Percentiles rank a stretch among this genome's conserved stretches.
phyloP scores from a whole-genome alignment of 2,888 invertebrate species.

The Mesochorus sp. region DNA sequence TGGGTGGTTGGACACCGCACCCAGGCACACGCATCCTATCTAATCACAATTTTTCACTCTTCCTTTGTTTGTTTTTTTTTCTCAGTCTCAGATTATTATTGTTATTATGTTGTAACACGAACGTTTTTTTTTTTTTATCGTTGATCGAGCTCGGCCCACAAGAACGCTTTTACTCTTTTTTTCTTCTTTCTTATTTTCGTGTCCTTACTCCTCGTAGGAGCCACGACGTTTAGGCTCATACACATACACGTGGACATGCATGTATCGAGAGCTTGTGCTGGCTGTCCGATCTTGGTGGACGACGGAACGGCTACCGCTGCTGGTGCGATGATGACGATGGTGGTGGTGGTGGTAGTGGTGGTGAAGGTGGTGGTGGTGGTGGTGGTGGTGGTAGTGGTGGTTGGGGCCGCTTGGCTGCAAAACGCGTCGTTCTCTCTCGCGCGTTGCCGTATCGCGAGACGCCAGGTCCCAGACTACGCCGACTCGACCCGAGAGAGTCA shows the following conservation, averaged over 20 bases:
- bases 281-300: conserved; percentile 5
- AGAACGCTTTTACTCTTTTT: not conserved
- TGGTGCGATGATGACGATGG: conserved; percentile 30
- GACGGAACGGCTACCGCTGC: conserved; percentile 28
- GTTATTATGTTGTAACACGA: not conserved
- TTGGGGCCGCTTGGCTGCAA: too few relatives aligned
- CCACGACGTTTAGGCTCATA: not conserved
- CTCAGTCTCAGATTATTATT: conserved; percentile 16
- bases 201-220: not conserved
- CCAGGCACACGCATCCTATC: conserved; percentile 82
- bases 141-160: not conserved
- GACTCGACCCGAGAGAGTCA: conserved; percentile 70
- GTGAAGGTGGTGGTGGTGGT: too few relatives aligned
- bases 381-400: too few relatives aligned
- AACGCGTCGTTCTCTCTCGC: conserved; percentile 40
- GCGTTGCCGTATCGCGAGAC: conserved; percentile 75
- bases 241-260: not conserved
- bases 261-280: not conserved
- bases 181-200: not conserved
- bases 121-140: not conserved
- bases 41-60: conserved; percentile 77
- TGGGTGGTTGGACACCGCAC: conserved; percentile 79
- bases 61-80: conserved; percentile 17
- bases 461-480: conserved; percentile 78
- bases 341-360: too few relatives aligned